Base-by-base conservation (phyloP, 2,888 invertebrate species). In the Cyaniris semiargus region DNA sequence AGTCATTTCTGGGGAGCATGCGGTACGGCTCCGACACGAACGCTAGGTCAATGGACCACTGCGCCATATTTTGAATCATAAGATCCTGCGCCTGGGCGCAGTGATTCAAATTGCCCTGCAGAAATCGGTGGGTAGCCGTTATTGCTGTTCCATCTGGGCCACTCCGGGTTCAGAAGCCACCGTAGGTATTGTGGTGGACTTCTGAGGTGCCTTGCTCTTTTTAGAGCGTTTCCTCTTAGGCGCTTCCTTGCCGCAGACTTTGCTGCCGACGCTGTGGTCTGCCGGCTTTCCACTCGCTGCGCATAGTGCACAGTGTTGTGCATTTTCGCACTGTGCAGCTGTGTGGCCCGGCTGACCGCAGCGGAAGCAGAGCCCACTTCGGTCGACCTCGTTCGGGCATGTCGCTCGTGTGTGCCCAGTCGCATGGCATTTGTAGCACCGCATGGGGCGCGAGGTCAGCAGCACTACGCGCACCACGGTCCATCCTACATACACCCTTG, bases 81-180 rank as follows among this genome's bases (percentile, higher is more conserved):
- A 44, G 10, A 44, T 70, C 70, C 34, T 70, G 70, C 70, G 23
- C 70, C 27, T 27, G 70, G 7, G 70, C 70, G 23, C 70, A 13
- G 70, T 70, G 70, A 15, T 70, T 70, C 70, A 70, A 13, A 15
- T 70, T 70, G 1, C 27, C 70, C 70, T 70, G 70, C 18, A 70
- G 15, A 34, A 70, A 31, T 7, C 70, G 18, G 3, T 1, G 18
- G 70, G 18, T 0, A 15, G 34, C 70, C 70, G 70, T 70, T 70
- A 70, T 34, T 23, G 70, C 34, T 34, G 34, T 1, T 74, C 74
- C 48, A 74, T 74, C 0, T 21, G 44, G 21, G n/a, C 74, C 74
- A 8, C 74, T 21, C 44, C 21, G 3, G 48, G 13, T 13, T 8
- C 48, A 5, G 31, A 34, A 0, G 74, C 23, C 10, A 2, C 48